Evolutionary conservation across 92 coral and sea anemone species (phyloP).

Genomic region (Chrysogorgia sp.): DNA sequence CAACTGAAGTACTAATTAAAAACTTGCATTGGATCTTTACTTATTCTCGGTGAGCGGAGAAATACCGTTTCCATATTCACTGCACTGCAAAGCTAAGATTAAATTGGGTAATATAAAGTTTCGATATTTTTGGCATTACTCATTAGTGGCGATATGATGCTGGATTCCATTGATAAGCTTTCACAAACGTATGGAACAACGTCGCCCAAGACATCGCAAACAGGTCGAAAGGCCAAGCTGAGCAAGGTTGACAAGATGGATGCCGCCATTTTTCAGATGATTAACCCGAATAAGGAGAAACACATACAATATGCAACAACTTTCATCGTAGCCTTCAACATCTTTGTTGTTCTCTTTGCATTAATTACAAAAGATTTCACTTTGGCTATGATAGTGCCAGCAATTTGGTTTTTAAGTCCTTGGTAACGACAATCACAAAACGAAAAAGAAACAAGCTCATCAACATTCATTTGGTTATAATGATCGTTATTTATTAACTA

Average conservation of each 20-base stretch:
- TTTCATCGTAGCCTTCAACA: slow-evolving; percentile 69
- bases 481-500: background rate
- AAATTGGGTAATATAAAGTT: background rate
- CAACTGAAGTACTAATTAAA: too few relatives aligned
- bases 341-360: slow-evolving; percentile 80
- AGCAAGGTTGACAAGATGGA: slow-evolving; percentile 43
- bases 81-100: too few relatives aligned
- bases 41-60: too few relatives aligned
- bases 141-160: background rate
- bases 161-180: slow-evolving; percentile 43
- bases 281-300: slow-evolving; percentile 68
- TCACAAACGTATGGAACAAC: slow-evolving; percentile 34
- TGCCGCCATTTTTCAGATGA: slow-evolving; percentile 47
- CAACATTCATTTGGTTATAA: background rate
- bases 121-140: background rate
- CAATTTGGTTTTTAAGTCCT: slow-evolving; percentile 69
- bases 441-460: background rate
- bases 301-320: slow-evolving; percentile 59
- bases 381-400: slow-evolving; percentile 88
- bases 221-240: slow-evolving; percentile 7
- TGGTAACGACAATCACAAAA: background rate
- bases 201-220: background rate
- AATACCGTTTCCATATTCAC: too few relatives aligned
- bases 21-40: too few relatives aligned
- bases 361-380: slow-evolving; percentile 79